Conservation (phyloP, 1,140 invertebrate species). For the Atta cephalotes region DNA sequence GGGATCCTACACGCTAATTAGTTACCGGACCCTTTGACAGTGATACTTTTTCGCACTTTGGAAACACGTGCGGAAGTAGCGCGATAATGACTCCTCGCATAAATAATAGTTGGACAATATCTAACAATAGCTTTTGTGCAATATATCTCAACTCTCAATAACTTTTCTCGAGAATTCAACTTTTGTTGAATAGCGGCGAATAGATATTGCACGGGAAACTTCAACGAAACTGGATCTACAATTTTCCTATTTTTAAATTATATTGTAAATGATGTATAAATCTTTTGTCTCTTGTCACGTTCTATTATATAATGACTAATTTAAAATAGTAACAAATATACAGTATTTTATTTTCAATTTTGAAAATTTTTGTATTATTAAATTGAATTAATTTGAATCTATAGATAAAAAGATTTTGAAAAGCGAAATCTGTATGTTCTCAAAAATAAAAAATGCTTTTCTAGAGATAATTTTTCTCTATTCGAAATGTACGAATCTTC, state of each 20-base stretch:
- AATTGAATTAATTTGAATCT: not conserved
- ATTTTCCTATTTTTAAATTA: not conserved
- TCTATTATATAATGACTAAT: not conserved
- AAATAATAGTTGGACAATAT: constrained; percentile 23
- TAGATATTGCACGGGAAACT: constrained; percentile 19
- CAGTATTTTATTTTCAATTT: not conserved
- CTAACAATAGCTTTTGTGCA: constrained; percentile 21
- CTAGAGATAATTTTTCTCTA: not conserved
- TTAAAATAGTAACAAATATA: not conserved
- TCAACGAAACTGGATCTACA: not conserved
- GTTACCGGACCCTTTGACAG: constrained; percentile 24
- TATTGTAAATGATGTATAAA: constrained; percentile 11
- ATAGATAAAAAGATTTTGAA: not conserved
- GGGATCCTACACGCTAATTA: constrained; percentile 37
- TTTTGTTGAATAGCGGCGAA: constrained; percentile 26
- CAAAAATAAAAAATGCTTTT: not conserved
- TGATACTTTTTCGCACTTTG: constrained; percentile 49
- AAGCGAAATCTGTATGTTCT: not conserved
- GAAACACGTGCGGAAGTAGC: constrained; percentile 16
- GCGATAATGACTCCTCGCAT: constrained; percentile 26
- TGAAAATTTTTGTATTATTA: not conserved
- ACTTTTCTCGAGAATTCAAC: constrained; percentile 34
- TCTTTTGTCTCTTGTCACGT: not conserved
- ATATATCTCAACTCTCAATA: constrained; percentile 28
- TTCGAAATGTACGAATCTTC: not conserved